These are phyloP conservation scores for Phorcus lineatus DNA, from an alignment of 2,888 invertebrate genomes.

Conservation along the genomic window DNA sequence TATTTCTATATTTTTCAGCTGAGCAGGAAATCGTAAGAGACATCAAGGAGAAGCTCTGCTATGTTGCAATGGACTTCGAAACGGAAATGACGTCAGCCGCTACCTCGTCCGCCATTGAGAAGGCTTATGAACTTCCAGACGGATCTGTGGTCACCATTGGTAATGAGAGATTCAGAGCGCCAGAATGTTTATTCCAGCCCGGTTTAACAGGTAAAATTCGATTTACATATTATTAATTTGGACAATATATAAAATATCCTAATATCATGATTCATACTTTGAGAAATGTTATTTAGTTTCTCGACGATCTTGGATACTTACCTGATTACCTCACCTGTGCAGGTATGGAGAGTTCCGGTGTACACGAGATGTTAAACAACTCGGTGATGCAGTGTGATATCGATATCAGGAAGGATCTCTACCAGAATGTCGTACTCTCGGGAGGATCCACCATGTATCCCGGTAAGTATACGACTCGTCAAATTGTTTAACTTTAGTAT, in stretches of 20 bases:
- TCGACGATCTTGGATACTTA: no score
- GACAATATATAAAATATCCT: no score
- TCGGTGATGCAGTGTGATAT: conserved; percentile 69
- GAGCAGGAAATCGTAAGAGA: conserved; percentile 72
- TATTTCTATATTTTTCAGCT: conserved; percentile 39
- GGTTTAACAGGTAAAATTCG: conserved; percentile 38
- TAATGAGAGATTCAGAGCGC: conserved; percentile 63
- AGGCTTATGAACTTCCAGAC: conserved; percentile 70
- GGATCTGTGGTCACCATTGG: conserved; percentile 68
- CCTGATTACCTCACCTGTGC: conserved; percentile 6
- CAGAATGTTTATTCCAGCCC: conserved; percentile 53
- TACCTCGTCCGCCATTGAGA: conserved; percentile 56
- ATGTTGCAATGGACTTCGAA: conserved; percentile 71
- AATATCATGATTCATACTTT: no score
- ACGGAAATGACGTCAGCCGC: conserved; percentile 70
- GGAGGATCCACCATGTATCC: conserved; percentile 98
- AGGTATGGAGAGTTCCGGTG: conserved; percentile 61
- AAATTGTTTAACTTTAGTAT: no score
- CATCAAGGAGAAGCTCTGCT: conserved; percentile 74
- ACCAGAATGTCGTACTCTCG: conserved; percentile 82
- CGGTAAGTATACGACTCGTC: conserved; percentile 80
- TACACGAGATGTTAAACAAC: conserved; percentile 69
- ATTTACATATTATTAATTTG: no score
- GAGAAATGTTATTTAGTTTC: no score
- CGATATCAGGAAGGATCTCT: conserved; percentile 69